Percentiles rank a stretch among this genome's conserved stretches.
These are phyloP conservation scores for Otus sunia DNA, from an alignment of 2,113 vertebrate species.

Conservation along the genomic window DNA sequence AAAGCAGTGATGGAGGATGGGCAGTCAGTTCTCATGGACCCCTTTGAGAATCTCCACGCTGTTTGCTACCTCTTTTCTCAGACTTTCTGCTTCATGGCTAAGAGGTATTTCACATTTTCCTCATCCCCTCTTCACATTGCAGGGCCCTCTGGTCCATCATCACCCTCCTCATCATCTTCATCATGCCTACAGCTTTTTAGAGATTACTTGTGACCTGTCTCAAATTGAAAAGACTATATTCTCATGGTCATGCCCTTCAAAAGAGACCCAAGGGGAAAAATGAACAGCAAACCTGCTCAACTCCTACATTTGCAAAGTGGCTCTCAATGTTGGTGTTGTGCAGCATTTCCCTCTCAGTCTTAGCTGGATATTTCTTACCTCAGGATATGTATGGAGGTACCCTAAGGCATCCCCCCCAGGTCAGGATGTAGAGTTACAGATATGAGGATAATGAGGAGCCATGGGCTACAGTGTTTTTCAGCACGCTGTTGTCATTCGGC, in stretches of 20 bases:
- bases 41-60: not conserved
- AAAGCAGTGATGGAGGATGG: not conserved
- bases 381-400: not conserved
- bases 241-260: not conserved
- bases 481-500: not conserved
- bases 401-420: conserved; percentile 20
- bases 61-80: not conserved
- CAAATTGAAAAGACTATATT: not conserved
- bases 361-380: conserved; percentile 3
- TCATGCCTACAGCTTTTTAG: not conserved
- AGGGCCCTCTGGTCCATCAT: not conserved
- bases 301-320: not conserved
- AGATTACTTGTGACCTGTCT: not conserved
- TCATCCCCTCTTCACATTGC: rapidly evolving
- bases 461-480: not conserved
- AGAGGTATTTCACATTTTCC: not conserved
- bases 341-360: not conserved
- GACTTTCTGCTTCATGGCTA: not conserved
- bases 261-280: not conserved
- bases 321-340: not conserved
- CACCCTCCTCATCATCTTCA: not conserved
- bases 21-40: rapidly evolving
- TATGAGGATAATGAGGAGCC: conserved; percentile 39
- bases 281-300: not conserved
- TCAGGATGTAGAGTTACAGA: not conserved